A percentile compares a stretch with the other conserved stretches of the same genome.
Evolutionary conservation across 2,113 vertebrate species (phyloP).

Genomic region (Nettapus auritus): DNA sequence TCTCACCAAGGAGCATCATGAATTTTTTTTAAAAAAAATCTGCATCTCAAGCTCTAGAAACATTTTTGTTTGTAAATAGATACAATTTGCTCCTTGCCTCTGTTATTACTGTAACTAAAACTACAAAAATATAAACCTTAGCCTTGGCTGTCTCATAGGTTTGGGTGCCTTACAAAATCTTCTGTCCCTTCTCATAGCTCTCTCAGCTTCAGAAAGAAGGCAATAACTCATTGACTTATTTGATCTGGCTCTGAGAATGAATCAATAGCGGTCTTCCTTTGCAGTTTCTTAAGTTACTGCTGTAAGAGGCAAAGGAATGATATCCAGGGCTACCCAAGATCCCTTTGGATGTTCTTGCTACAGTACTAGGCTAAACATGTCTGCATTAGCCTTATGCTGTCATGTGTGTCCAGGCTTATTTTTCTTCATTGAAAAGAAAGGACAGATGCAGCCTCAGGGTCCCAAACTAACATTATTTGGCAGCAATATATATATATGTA

Average conservation of each 20-base stretch:
- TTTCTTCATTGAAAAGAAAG: not conserved
- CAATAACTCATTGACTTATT: not conserved
- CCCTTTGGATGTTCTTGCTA: not conserved
- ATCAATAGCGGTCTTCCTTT: not conserved
- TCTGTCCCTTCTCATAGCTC: not conserved
- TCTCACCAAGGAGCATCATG: not conserved
- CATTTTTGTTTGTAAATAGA: not conserved
- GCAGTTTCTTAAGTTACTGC: not conserved
- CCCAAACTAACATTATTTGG: not conserved
- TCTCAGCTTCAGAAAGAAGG: not conserved
- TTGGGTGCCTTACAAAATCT: not conserved
- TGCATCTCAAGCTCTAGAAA: not conserved
- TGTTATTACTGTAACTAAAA: not conserved
- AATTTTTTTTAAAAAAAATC: not conserved
- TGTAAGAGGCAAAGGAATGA: not conserved
- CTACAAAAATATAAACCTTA: not conserved
- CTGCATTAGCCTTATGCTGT: not conserved
- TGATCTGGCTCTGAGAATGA: not conserved
- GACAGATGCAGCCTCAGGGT: not conserved
- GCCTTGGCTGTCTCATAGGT: not conserved
- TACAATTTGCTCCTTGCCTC: not conserved
- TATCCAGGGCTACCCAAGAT: not conserved
- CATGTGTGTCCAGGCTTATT: not conserved
- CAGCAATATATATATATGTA: not conserved
- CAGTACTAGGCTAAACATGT: not conserved